Base-by-base conservation (phyloP, 2,888 invertebrate species). In the Tortrix viridana region DNA sequence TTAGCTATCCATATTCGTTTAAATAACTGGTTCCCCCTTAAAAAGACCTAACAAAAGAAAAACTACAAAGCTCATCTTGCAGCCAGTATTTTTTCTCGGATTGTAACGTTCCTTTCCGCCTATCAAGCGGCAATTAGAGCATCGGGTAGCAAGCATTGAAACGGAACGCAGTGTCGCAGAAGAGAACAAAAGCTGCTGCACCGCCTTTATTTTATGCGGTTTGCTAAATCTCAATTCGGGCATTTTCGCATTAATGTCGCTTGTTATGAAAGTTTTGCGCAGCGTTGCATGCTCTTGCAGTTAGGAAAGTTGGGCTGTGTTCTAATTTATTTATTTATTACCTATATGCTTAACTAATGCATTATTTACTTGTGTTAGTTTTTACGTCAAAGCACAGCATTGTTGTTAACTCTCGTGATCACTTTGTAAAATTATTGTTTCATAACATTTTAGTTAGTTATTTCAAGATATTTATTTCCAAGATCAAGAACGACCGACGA, bases 71-170 rank as follows among this genome's bases (percentile, higher is more conserved):
- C 2, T 12, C 37, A 9, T 53, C 22, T 9, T 9, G 12, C 22
- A 38, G 53, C 22, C 53, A 53, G 53, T 50, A n/a, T 67, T 67
- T 48, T 66, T 66, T 65, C 65, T 16, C 16, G 41, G 16, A 5
- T n/a, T n/a, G 14, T n/a, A 65, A 64, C 63, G 65, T 67, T 69
- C 61, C 52, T 70, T 76, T 74, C 71, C 71, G 72, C 70, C 71
- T 72, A 73, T 74, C 75, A 75, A 70, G 66, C 70, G 71, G 70
- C 75, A 75, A 81, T 82, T 81, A 81, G 74, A 68, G 75, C 73
- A 74, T 68, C 61, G 69, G 71, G 67, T 68, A 60, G 66, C 64
- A 69, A 60, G 66, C 64, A 69, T 67, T 71, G 71, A 69, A 72
- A 65, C 61, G 68, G 67, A 74, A 73, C 73, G 59, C 44, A 63